Conservation (phyloP, 2,797 vertebrate genomes). For the Acanthurus tractus region DNA sequence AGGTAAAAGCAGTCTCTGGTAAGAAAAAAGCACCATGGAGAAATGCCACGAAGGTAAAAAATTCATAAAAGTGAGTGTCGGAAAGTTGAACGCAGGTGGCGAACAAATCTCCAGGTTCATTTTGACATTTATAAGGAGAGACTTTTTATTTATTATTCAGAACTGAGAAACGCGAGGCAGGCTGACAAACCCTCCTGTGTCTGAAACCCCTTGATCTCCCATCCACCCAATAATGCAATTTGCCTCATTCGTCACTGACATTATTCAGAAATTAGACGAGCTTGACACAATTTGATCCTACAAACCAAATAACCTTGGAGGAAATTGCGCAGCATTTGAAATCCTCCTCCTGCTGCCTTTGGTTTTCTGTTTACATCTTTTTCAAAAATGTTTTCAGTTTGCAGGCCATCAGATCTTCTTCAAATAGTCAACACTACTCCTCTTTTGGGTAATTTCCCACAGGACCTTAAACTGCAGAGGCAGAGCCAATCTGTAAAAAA, state of each 20-base stretch:
- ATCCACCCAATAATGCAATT: neutral
- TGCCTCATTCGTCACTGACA: neutral
- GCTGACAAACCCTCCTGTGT: neutral
- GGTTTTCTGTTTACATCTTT: neutral
- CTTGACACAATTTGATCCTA: neutral
- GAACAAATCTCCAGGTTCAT: neutral
- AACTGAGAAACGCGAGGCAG: neutral
- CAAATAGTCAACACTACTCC: neutral
- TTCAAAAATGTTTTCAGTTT: neutral
- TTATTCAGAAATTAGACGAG: neutral
- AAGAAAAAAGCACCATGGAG: neutral
- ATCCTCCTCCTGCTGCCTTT: neutral
- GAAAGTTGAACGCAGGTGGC: neutral
- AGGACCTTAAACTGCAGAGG: neutral
- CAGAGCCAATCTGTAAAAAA: neutral
- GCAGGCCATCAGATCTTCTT: neutral
- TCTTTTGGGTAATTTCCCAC: constrained; percentile 4
- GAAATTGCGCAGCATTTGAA: neutral
- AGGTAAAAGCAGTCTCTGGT: neutral
- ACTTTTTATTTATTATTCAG: neutral
- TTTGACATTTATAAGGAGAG: neutral
- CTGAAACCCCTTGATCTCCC: neutral
- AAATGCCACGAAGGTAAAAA: neutral
- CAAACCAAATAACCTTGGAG: neutral
- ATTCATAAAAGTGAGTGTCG: neutral